Evolutionary conservation across 2,797 vertebrate genomes (phyloP), one percentile per base, ranked within the genome.

Genomic region (Selene dorsalis): DNA sequence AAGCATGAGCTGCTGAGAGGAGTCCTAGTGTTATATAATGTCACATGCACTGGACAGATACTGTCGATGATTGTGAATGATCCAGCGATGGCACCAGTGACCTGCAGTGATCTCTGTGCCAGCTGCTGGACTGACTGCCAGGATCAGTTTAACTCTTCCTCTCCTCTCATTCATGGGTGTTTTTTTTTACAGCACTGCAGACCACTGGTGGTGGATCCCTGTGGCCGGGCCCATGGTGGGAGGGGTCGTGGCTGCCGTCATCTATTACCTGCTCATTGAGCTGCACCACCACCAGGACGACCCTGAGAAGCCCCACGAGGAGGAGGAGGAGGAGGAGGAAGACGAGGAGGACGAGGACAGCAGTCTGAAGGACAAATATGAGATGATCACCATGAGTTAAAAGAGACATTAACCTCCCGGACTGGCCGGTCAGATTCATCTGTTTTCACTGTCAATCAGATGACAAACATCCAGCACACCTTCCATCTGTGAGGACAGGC

Each of bases 131-230:
- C 39, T 17, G 17, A 28, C 74, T 47, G 53, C 58, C 62, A 17
- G 17, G 4, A 39, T 28, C 0, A 22, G 0, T 80, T 61, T 28
- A 39, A 69, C 57, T 53, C 30, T 67, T 58, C 22, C 22, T 35
- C 61, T 18, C 16, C 32, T 11, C 2, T 32, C 62, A 12, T 43
- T 17, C 38, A 24, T 39, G 0, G 4, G 20, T 45, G 2, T 58
- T 8, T 35, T 35, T 35, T 35, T 35, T 47, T 6, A 16, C 95
- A 99, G 98, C 82, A 96, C 95, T 62, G 97, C 95, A 59, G 94
- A 95, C 84, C 80, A 97, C 89, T 99, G 97, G 96, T 99, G 98
- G 98, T 99, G 98, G 98, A 94, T 99, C 75, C 98, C 98, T 0
- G 91, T 97, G 50, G 95, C 95, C 0, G 98, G 96, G 20, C 98